Evolutionary conservation across 1,140 invertebrate genomes (phyloP).

Genomic region (Hestina assimilis): DNA sequence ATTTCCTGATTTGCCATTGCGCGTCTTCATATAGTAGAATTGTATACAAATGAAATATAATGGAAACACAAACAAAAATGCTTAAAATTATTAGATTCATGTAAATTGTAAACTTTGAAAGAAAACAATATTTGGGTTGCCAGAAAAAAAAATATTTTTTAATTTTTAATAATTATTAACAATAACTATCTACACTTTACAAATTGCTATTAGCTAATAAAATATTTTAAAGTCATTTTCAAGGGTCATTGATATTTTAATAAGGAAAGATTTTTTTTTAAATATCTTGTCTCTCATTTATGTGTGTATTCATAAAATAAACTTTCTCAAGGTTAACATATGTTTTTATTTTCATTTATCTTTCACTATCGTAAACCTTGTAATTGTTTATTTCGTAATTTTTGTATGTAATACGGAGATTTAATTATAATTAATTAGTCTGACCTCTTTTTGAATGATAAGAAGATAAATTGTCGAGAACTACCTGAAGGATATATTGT

Average conservation of each 20-base stretch:
- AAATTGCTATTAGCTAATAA: too few relatives aligned
- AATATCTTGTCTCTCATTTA: too few relatives aligned
- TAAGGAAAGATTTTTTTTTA: too few relatives aligned
- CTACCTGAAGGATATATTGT: too few relatives aligned
- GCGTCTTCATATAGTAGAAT: slow-evolving; percentile 34
- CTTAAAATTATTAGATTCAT: slow-evolving; percentile 7
- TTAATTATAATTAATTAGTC: slow-evolving; percentile 1
- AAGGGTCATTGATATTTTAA: too few relatives aligned
- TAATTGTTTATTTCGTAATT: not conserved
- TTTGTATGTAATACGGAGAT: not conserved
- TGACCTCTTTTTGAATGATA: slow-evolving; percentile 8
- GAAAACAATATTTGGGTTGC: slow-evolving; percentile 18
- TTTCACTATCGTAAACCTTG: slow-evolving; percentile 4
- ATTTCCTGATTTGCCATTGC: slow-evolving; percentile 79
- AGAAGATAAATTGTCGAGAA: not conserved
- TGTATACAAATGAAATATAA: slow-evolving; percentile 27
- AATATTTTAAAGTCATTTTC: too few relatives aligned
- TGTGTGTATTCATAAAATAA: too few relatives aligned
- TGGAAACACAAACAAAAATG: slow-evolving; percentile 37
- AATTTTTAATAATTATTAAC: not conserved
- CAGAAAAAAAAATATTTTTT: not conserved
- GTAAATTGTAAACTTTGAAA: slow-evolving; percentile 1
- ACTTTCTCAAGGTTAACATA: not conserved
- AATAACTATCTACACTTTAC: too few relatives aligned
- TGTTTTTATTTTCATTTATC: not conserved